phyloP scores from a whole-genome alignment of 2,113 vertebrate species.

The Microtus oregoni region DNA sequence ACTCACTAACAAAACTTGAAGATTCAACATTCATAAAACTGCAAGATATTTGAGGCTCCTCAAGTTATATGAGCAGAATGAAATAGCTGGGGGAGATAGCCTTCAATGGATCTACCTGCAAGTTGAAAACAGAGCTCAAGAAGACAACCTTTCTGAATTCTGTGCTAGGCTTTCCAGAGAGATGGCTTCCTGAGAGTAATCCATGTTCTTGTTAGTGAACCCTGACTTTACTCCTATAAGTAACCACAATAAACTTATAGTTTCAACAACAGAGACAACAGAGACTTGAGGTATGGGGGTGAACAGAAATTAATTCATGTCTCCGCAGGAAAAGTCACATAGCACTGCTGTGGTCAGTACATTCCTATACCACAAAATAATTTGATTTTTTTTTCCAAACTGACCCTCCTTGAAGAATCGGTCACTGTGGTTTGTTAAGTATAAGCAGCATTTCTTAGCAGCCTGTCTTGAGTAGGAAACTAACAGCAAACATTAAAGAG shows the following conservation, averaged over 20 bases:
- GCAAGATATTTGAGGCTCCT: background rate
- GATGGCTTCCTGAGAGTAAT: no score
- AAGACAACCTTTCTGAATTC: background rate
- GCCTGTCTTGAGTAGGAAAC: background rate
- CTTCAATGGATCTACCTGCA: background rate
- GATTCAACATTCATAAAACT: background rate
- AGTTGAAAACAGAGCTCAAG: background rate
- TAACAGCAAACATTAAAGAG: conserved; percentile 8
- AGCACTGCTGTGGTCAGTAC: background rate
- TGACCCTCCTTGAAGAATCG: background rate
- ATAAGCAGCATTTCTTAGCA: background rate
- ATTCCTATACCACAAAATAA: background rate
- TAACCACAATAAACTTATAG: background rate
- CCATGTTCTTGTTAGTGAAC: background rate
- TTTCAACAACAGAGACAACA: no score
- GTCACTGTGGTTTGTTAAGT: background rate
- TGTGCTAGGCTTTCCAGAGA: background rate
- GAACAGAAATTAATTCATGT: background rate
- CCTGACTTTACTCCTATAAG: no score
- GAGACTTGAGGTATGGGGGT: background rate
- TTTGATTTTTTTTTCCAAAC: background rate
- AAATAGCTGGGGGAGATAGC: background rate
- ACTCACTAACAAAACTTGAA: background rate
- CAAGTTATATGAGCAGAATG: background rate
- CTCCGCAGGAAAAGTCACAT: background rate